Percentiles rank a stretch among this genome's conserved stretches.
Evolutionary conservation across 92 coral and sea anemone species (phyloP).

Genomic region (Palythoa heliodiscus): DNA sequence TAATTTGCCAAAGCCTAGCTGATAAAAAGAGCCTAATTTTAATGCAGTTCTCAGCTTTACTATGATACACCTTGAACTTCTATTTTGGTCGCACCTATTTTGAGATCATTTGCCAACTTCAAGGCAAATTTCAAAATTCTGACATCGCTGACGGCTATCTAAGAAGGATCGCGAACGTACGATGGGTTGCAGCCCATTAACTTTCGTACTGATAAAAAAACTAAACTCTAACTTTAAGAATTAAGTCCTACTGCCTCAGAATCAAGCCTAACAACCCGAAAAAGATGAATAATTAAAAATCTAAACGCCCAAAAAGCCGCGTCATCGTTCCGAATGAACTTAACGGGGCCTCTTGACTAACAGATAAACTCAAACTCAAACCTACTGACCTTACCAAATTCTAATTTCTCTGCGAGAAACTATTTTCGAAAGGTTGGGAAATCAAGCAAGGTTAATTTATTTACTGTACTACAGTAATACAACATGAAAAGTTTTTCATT

Average conservation of each 20-base stretch:
- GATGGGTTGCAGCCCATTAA: neutral
- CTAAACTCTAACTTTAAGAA: neutral
- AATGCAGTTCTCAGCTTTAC: neutral
- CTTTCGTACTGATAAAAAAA: slow-evolving; percentile 2
- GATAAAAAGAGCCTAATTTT: neutral
- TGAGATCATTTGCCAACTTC: neutral
- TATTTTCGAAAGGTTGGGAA: neutral
- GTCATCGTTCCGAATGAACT: neutral
- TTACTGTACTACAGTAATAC: neutral
- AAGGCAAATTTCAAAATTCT: neutral
- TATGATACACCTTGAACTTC: neutral
- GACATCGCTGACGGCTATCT: neutral
- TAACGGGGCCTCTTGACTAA: neutral
- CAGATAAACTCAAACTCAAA: neutral
- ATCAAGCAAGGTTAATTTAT: neutral
- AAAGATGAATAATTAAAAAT: neutral
- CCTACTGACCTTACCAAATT: neutral
- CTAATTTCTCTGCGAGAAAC: neutral
- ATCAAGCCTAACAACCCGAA: neutral
- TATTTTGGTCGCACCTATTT: neutral
- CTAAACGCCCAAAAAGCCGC: neutral
- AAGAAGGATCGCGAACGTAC: neutral
- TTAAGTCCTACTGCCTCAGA: neutral
- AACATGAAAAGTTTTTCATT: neutral
- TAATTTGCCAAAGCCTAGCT: neutral